A percentile compares a stretch with the other conserved stretches of the same genome.
Conservation (phyloP, 37 sponge, comb jelly and placozoan genomes). For the Hormiphora californensis region DNA sequence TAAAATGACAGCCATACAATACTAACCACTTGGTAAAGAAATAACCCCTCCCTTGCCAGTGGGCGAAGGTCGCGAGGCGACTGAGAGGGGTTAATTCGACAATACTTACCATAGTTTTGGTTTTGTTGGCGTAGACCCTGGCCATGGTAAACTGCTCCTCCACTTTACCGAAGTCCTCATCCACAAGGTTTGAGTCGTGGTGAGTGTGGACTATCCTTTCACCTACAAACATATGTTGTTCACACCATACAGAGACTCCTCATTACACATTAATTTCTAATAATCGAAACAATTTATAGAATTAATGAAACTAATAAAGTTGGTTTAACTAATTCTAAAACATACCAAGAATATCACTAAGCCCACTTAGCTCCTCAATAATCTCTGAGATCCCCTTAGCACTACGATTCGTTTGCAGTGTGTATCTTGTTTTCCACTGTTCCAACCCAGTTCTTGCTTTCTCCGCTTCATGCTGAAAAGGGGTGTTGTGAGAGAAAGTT, state of each 20-base stretch:
- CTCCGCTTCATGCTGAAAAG: constrained; percentile 35
- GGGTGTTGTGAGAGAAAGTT: no score
- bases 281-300: no score
- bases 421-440: constrained; percentile 45
- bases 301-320: no score
- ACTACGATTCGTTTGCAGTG: constrained; percentile 9
- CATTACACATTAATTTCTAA: no score
- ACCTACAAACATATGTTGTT: no score
- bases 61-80: no score
- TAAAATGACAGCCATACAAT: no score
- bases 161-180: constrained; percentile 56
- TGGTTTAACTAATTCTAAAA: no score
- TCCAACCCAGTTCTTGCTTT: constrained; percentile 17
- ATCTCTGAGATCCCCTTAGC: constrained; percentile 43
- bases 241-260: no score
- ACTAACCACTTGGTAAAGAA: no score
- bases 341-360: neutral
- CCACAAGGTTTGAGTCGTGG: constrained; percentile 39
- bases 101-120: constrained; percentile 51
- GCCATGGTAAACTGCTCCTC: constrained; percentile 57
- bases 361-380: constrained; percentile 2
- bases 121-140: constrained; percentile 42
- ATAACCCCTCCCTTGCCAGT: no score
- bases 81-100: no score
- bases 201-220: neutral